phyloP scores from a whole-genome alignment of 2,113 vertebrate species.

The Eidolon helvum region DNA sequence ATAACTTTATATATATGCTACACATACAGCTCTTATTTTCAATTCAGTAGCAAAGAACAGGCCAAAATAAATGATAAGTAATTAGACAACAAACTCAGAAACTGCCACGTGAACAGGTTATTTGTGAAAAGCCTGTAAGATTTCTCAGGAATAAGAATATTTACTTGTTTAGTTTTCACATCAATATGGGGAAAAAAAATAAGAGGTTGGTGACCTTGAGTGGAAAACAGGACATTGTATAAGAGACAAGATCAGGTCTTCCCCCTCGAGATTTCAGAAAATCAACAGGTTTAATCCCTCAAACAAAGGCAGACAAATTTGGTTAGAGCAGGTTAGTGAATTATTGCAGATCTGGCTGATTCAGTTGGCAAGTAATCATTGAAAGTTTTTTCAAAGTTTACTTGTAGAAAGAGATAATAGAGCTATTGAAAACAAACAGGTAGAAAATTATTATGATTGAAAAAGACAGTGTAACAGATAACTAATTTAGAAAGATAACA shows the following conservation, averaged over 20 bases:
- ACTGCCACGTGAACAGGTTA: neutral
- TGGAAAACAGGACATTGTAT: neutral
- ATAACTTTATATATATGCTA: slow-evolving; percentile 55
- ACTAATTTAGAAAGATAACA: slow-evolving; percentile 7
- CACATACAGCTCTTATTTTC: neutral
- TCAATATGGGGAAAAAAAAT: neutral
- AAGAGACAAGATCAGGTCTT: neutral
- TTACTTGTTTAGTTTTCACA: neutral
- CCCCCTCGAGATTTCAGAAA: neutral
- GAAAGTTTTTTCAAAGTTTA: slow-evolving; percentile 48
- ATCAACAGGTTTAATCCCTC: slow-evolving; percentile 42
- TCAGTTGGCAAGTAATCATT: neutral
- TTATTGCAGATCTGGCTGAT: slow-evolving; percentile 52
- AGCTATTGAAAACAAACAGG: neutral
- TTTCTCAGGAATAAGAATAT: neutral
- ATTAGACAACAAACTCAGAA: neutral
- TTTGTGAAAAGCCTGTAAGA: neutral
- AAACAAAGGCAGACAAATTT: slow-evolving; percentile 32
- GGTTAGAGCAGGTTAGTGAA: slow-evolving; percentile 41
- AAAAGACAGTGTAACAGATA: neutral
- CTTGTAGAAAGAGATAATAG: slow-evolving; percentile 32
- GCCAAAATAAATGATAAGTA: neutral
- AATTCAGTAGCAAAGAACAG: neutral
- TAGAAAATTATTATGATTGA: neutral
- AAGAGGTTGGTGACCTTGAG: neutral